phyloP scores from a whole-genome alignment of 2,888 invertebrate genomes.

The Acleris literana region DNA sequence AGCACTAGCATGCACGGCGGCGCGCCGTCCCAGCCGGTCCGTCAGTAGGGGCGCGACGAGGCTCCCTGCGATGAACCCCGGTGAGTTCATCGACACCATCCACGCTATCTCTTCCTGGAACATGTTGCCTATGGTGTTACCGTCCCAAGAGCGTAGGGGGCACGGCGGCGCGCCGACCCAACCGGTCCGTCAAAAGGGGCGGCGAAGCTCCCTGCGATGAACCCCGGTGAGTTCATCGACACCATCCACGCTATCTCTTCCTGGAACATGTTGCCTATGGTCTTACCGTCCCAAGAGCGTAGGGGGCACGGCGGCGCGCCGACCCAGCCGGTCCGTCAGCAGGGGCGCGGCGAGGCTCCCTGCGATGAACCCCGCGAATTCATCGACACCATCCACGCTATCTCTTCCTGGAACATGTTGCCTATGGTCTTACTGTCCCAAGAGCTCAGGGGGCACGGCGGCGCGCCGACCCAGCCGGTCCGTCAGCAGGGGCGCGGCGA shows the following conservation, averaged over 20 bases:
- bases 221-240: no score
- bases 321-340: constrained; percentile 62
- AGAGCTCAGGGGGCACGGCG: constrained; percentile 46
- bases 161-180: constrained; percentile 64
- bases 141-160: constrained; percentile 60
- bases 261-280: no score
- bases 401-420: constrained; percentile 53
- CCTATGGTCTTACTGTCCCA: no score
- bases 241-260: no score
- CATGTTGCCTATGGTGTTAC: constrained; percentile 44
- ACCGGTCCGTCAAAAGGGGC: constrained; percentile 62
- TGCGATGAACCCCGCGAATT: constrained; percentile 61
- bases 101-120: constrained; percentile 52
- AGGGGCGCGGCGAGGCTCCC: constrained; percentile 65
- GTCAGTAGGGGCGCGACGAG: constrained; percentile 59
- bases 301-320: constrained; percentile 62
- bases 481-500: constrained; percentile 59
- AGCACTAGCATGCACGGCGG: constrained; percentile 60
- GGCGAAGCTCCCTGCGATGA: constrained; percentile 15
- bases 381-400: constrained; percentile 63
- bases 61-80: constrained; percentile 68
- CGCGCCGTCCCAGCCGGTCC: constrained; percentile 63
- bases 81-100: constrained; percentile 59
- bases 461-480: constrained; percentile 64
- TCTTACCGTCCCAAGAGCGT: constrained; percentile 60